phyloP scores from a whole-genome alignment of 2,113 vertebrate genomes.

The Mesocricetus auratus region DNA sequence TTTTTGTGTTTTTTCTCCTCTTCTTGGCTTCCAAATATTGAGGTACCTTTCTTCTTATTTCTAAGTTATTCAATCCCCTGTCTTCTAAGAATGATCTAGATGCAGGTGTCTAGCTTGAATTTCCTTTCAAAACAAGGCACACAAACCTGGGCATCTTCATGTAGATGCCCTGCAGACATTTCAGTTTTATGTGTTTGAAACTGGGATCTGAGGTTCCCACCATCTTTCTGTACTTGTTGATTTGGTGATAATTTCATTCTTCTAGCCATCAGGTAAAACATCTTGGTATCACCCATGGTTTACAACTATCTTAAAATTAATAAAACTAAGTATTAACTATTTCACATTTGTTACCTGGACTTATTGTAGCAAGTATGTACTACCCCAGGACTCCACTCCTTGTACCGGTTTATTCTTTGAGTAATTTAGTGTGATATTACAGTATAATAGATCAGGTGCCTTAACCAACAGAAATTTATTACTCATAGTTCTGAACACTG shows the following conservation, averaged over 20 bases:
- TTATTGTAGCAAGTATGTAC: not conserved
- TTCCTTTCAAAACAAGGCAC: not conserved
- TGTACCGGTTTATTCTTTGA: not conserved
- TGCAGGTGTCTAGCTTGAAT: not conserved
- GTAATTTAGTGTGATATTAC: not conserved
- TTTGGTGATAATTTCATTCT: not conserved
- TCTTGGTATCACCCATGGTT: not conserved
- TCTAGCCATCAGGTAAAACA: not conserved
- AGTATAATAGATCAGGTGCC: not conserved
- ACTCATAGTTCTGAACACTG: not conserved
- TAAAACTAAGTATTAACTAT: not conserved
- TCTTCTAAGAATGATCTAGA: not conserved
- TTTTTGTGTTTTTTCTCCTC: not conserved
- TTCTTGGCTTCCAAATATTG: not conserved
- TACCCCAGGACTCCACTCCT: not conserved
- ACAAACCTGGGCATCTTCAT: not conserved
- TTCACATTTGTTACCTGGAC: not conserved
- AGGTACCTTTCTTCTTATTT: not conserved
- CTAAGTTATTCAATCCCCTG: not conserved
- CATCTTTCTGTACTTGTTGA: not conserved
- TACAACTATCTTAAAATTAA: not conserved
- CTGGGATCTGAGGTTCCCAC: not conserved
- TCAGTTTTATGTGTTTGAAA: not conserved
- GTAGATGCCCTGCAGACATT: not conserved
- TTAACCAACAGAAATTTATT: not conserved